Evolutionary conservation across 2,888 invertebrate genomes (phyloP).

Genomic region (Agonum fuliginosum): DNA sequence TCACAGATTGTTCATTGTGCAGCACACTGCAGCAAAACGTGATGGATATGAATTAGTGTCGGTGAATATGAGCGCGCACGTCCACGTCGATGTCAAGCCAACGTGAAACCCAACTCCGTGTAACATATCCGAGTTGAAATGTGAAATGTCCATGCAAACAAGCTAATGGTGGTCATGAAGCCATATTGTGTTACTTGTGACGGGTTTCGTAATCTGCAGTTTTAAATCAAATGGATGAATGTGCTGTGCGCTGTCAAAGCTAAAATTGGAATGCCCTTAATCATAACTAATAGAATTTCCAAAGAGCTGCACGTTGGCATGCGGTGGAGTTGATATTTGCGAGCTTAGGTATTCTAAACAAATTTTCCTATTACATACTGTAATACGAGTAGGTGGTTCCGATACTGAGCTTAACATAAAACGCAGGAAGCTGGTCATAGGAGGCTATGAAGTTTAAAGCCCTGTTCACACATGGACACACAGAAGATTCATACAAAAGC

Average conservation of each 20-base stretch:
- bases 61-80: neutral
- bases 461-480: too few species aligned
- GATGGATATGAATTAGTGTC: neutral
- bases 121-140: conserved; percentile 3
- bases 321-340: too few species aligned
- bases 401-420: too few species aligned
- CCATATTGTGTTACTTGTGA: conserved; percentile 53
- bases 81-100: neutral
- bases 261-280: conserved; percentile 37
- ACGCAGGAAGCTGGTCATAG: neutral
- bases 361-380: neutral
- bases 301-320: neutral
- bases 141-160: conserved; percentile 38
- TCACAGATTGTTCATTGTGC: too few species aligned
- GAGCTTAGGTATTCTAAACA: neutral
- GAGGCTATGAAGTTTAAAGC: neutral
- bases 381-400: too few species aligned
- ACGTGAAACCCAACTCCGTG: conserved; percentile 44
- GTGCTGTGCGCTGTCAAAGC: conserved; percentile 4
- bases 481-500: too few species aligned
- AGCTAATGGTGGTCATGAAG: conserved; percentile 52
- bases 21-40: too few species aligned
- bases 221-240: conserved; percentile 26
- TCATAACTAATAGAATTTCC: conserved; percentile 34
- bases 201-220: conserved; percentile 50